A percentile compares a stretch with the other conserved stretches of the same genome.
These are phyloP conservation scores for Drosophila vallismaia DNA, from an alignment of 2,888 invertebrate species.

Conservation along the genomic window DNA sequence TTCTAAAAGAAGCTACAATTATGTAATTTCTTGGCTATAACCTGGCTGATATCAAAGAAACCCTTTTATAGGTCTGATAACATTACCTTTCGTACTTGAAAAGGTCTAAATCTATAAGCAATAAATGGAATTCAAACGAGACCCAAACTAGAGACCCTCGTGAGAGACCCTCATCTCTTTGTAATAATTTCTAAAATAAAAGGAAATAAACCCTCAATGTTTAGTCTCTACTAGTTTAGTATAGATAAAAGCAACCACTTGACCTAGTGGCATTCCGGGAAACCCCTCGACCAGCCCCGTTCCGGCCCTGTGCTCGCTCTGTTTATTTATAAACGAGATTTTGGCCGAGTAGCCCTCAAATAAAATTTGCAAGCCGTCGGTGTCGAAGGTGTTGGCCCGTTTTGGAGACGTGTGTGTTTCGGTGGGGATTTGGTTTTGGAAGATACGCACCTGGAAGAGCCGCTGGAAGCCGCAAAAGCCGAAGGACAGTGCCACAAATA, in stretches of 20 bases:
- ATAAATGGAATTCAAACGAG: not conserved
- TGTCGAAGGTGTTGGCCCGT: slow-evolving; percentile 2
- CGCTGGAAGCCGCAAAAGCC: slow-evolving; percentile 81
- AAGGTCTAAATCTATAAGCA: not conserved
- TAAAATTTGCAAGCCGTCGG: slow-evolving; percentile 18
- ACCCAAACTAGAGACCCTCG: too few species aligned
- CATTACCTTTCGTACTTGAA: too few species aligned
- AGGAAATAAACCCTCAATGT: not conserved
- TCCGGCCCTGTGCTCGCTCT: slow-evolving; percentile 43
- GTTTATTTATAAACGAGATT: slow-evolving; percentile 70
- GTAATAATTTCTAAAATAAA: not conserved
- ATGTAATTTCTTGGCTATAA: too few species aligned
- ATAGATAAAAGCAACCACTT: not conserved
- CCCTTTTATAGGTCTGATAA: too few species aligned
- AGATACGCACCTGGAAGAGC: slow-evolving; percentile 80
- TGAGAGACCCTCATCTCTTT: too few species aligned
- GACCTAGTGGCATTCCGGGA: not conserved
- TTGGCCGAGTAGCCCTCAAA: slow-evolving; percentile 41
- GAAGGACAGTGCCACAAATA: slow-evolving; percentile 77
- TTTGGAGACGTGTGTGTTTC: not conserved
- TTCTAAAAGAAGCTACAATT: too few species aligned
- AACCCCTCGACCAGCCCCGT: not conserved
- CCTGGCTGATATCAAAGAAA: too few species aligned
- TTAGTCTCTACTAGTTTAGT: not conserved
- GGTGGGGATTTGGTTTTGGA: not conserved